A percentile compares a stretch with the other conserved stretches of the same genome.
phyloP scores from a whole-genome alignment of 2,888 invertebrate species.

The Volucella bombylans region DNA sequence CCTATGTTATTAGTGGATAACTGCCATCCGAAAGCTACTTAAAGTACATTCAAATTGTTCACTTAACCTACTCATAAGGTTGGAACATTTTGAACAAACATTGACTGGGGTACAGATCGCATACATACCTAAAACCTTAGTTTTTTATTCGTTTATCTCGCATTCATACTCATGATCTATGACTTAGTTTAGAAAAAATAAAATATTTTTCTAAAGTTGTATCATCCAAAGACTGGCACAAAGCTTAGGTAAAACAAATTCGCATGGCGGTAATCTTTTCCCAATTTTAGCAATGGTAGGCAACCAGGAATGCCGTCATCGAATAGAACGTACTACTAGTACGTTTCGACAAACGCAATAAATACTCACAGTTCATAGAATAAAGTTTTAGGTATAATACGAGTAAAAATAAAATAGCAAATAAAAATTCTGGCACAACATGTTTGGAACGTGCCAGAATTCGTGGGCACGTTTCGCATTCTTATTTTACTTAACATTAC shows the following conservation, averaged over 20 bases:
- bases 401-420: conserved; percentile 44
- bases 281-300: not conserved
- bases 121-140: not conserved
- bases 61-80: conserved; percentile 45
- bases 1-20: conserved; percentile 23
- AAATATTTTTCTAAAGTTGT: not conserved
- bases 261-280: not conserved
- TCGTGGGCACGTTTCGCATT: conserved; percentile 55
- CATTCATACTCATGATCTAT: not conserved
- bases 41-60: conserved; percentile 46
- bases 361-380: conserved; percentile 16
- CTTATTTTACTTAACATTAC: conserved; percentile 43
- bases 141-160: conserved; percentile 2
- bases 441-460: conserved; percentile 62
- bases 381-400: conserved; percentile 30
- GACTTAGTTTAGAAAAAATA: not conserved
- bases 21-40: conserved; percentile 1
- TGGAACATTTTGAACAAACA: conserved; percentile 22
- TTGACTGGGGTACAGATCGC: not conserved
- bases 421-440: conserved; percentile 60
- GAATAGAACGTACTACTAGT: not conserved
- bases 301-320: conserved; percentile 19
- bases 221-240: not conserved
- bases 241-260: not conserved
- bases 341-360: conserved; percentile 28